These are phyloP conservation scores for Pampusana beccarii DNA, from an alignment of 2,113 vertebrate species.

Conservation along the genomic window DNA sequence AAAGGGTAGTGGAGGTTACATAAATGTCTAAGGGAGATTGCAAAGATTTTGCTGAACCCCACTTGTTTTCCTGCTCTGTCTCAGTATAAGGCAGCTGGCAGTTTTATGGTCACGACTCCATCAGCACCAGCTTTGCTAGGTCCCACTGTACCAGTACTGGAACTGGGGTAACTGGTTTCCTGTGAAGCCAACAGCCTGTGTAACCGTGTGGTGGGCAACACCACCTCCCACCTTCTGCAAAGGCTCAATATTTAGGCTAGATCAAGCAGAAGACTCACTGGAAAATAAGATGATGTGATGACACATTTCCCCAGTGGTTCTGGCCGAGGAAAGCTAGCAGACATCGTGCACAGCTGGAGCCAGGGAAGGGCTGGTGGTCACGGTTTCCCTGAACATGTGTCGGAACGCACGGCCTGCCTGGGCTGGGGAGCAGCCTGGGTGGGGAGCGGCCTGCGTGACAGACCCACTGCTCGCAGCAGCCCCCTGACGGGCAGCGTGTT, in stretches of 20 bases:
- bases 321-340: neutral
- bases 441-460: neutral
- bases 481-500: neutral
- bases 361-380: neutral
- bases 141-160: neutral
- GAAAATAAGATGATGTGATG: neutral
- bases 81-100: neutral
- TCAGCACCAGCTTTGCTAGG: neutral
- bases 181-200: neutral
- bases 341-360: neutral
- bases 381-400: neutral
- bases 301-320: neutral
- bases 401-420: accelerated
- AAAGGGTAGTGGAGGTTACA: neutral
- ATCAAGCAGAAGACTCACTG: neutral
- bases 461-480: neutral
- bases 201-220: accelerated
- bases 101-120: neutral
- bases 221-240: neutral
- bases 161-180: neutral
- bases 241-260: neutral
- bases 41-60: neutral
- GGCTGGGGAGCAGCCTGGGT: neutral
- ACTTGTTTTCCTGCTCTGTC: neutral
- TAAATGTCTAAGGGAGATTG: neutral